These are phyloP conservation scores for Ditylenchus dipsaci DNA, from an alignment of 1,140 invertebrate genomes.

Conservation along the genomic window DNA sequence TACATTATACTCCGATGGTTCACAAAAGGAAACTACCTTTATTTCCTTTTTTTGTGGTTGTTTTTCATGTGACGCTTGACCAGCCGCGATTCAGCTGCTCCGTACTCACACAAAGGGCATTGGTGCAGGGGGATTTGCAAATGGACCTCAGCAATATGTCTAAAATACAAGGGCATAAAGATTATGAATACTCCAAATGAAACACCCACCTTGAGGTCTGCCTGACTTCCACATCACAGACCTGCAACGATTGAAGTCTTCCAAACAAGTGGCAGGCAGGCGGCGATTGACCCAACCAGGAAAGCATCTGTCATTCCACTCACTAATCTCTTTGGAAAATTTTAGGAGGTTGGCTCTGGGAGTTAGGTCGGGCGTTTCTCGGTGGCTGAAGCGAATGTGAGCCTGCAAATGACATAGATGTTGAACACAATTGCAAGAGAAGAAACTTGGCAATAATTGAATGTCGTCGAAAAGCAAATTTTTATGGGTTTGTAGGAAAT, in stretches of 20 bases:
- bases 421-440: conserved; percentile 41
- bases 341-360: conserved; percentile 42
- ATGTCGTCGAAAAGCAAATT: no score
- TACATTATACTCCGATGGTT: no score
- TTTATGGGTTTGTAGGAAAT: no score
- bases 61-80: conserved; percentile 49
- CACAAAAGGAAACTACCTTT: conserved; percentile 29
- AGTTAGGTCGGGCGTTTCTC: conserved; percentile 30
- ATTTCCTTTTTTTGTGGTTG: conserved; percentile 45
- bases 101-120: conserved; percentile 51
- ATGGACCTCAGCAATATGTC: conserved; percentile 21
- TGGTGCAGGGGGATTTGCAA: conserved; percentile 45
- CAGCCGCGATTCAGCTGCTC: conserved; percentile 45
- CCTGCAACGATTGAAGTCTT: conserved; percentile 51
- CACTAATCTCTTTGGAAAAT: conserved; percentile 39
- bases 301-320: conserved; percentile 53
- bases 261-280: conserved; percentile 35
- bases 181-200: background rate
- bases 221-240: conserved; percentile 46
- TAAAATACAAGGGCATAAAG: background rate
- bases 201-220: conserved; percentile 40
- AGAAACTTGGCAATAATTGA: no score
- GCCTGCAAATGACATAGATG: conserved; percentile 28
- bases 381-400: conserved; percentile 44
- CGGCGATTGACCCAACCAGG: conserved; percentile 50